A percentile compares a stretch with the other conserved stretches of the same genome.
Conservation (phyloP, 2,888 invertebrate genomes). For the Pristionchus fissidentatus region DNA sequence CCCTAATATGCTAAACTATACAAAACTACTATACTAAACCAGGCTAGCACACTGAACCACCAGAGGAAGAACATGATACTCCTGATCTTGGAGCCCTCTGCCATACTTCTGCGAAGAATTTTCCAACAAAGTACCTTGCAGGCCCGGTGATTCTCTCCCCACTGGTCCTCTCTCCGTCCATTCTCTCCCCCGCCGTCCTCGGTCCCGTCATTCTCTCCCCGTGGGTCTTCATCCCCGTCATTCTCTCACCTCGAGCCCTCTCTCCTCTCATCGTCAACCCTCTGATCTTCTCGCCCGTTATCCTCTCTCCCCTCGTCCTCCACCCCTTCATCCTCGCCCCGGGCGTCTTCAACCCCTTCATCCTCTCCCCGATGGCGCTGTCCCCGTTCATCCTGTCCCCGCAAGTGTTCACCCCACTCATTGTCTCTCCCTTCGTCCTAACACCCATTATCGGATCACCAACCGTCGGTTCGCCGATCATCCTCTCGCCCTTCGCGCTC, state of each 20-base stretch:
- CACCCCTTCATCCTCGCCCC: slow-evolving; percentile 70
- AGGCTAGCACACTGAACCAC: too few species aligned
- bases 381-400: slow-evolving; percentile 72
- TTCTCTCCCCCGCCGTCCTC: slow-evolving; percentile 67
- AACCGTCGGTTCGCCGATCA: slow-evolving; percentile 11
- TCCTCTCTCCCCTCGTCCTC: slow-evolving; percentile 69
- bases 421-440: slow-evolving; percentile 69
- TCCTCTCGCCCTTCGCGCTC: slow-evolving; percentile 63
- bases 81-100: too few species aligned
- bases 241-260: slow-evolving; percentile 70
- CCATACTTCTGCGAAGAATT: too few species aligned
- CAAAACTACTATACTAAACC: too few species aligned
- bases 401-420: slow-evolving; percentile 69
- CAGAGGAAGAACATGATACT: too few species aligned
- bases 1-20: too few species aligned
- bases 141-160: slow-evolving; percentile 64
- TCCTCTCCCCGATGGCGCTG: slow-evolving; percentile 69
- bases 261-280: slow-evolving; percentile 68
- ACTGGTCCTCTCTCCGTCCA: slow-evolving; percentile 66
- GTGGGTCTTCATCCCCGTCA: slow-evolving; percentile 70
- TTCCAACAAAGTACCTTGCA: too few species aligned
- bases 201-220: slow-evolving; percentile 72
- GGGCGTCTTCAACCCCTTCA: slow-evolving; percentile 68
- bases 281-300: slow-evolving; percentile 65
- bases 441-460: slow-evolving; percentile 67